Evolutionary conservation across 64 coral and sea anemone genomes (phyloP), one percentile per base, ranked within the genome.

Genomic region (Pocillopora verrucosa): DNA sequence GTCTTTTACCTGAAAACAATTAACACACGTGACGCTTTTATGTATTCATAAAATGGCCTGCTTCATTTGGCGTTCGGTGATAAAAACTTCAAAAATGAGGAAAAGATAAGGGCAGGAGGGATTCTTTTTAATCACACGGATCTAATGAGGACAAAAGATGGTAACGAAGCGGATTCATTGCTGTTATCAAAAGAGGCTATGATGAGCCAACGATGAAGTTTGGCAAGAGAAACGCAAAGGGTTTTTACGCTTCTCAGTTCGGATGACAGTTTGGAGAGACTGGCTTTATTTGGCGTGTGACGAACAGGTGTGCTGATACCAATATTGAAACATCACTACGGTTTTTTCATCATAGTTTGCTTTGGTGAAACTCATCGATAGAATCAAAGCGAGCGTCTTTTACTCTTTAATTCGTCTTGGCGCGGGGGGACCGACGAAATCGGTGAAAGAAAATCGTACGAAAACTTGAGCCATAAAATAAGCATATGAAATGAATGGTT

Each of bases 281-380:
- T 22, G 35, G 56, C 64, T 15, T 85, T 22, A 72, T 41, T 57
- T 72, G 64, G 68, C 65, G 82, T 85, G 82, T 85, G 82, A 72
- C 10, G 24, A 61, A 72, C 82, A 85, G 65, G 38, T 85, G 82
- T 45, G 30, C 67, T 4, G 13, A 72, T 72, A 70, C 25, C 14
- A 85, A 11, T 30, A 70, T 14, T 78, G 15, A 16, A 78, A 41
- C 24, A 84, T 56, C 81, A 56, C 36, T 19, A 16, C 34, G 24
- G 34, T 22, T 19, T 56, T 62, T 34, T 80, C 59, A 22, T 5
- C 5, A 60, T 11, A 57, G 82, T 58, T 85, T 83, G 61, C 61
- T 16, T 67, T 67, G 26, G 13, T 56, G 20, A 12, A 68, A 30
- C 77, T 79, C 17, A 7, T 45, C n/a, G 13, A 64, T 60, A 83